Percentiles rank a stretch among this genome's conserved stretches.
These are phyloP conservation scores for Gymnocephalus cernua DNA, from an alignment of 2,113 vertebrate genomes.

Conservation along the genomic window DNA sequence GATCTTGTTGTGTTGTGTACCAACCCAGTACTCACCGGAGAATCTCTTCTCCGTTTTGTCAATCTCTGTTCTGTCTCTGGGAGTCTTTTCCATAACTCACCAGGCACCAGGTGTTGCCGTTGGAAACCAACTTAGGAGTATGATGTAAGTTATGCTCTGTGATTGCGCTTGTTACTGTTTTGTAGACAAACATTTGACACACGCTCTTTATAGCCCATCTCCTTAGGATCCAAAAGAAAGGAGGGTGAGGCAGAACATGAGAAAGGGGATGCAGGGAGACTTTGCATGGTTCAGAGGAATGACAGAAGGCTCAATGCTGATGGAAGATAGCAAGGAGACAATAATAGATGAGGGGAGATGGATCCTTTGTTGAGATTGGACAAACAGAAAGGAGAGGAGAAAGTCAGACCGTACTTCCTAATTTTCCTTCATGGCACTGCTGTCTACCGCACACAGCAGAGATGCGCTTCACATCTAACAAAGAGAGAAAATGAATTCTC, in stretches of 20 bases:
- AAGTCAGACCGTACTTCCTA: neutral
- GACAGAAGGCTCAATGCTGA: constrained; percentile 7
- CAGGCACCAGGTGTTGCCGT: constrained; percentile 37
- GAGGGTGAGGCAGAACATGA: constrained; percentile 13
- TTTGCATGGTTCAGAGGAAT: neutral
- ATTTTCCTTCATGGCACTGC: constrained; percentile 1
- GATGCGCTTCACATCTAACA: constrained; percentile 29
- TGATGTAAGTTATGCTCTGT: constrained; percentile 12
- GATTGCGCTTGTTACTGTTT: constrained; percentile 27
- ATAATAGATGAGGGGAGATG: constrained; percentile 25
- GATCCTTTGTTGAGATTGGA: constrained; percentile 12
- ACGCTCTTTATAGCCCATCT: constrained; percentile 49
- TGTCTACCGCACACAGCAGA: neutral
- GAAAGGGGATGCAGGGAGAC: neutral
- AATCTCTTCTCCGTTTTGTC: neutral
- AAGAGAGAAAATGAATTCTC: constrained; percentile 1
- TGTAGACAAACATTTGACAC: constrained; percentile 57
- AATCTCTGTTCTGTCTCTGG: constrained; percentile 3
- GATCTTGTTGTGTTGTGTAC: neutral
- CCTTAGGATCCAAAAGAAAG: constrained; percentile 25
- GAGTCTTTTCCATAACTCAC: constrained; percentile 26
- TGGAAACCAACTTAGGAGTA: constrained; percentile 47
- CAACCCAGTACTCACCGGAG: neutral
- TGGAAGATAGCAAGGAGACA: constrained; percentile 27
- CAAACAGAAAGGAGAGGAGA: constrained; percentile 3